Percentiles rank a stretch among this genome's conserved stretches.
phyloP scores from a whole-genome alignment of 2,888 invertebrate species.

The Tetragonisca angustula region DNA sequence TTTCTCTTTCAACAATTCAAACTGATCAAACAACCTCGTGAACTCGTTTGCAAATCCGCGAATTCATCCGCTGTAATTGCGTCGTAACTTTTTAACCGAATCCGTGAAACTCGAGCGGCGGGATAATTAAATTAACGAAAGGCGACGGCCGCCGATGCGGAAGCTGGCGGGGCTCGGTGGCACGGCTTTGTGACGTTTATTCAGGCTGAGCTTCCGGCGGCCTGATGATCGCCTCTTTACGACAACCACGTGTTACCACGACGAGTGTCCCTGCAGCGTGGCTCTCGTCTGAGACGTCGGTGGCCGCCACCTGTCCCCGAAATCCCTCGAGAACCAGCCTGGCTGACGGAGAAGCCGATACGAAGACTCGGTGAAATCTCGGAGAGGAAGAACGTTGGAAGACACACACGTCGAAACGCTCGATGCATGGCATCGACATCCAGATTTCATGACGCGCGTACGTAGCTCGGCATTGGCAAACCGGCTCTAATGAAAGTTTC shows the following conservation, averaged over 20 bases:
- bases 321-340: conserved; percentile 64
- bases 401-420: conserved; percentile 26
- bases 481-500: no score
- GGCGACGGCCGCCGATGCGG: conserved; percentile 1
- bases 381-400: conserved; percentile 67
- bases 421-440: no score
- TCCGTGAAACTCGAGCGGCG: not conserved
- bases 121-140: conserved; percentile 48
- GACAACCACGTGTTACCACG: conserved; percentile 74
- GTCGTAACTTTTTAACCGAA: conserved; percentile 19
- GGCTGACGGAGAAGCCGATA: conserved; percentile 4
- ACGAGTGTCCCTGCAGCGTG: conserved; percentile 74
- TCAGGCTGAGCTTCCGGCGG: conserved; percentile 57
- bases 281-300: conserved; percentile 70
- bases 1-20: not conserved
- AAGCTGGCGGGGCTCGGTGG: not conserved
- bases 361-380: conserved; percentile 70
- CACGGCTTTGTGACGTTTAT: conserved; percentile 31
- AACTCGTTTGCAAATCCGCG: not conserved
- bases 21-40: not conserved
- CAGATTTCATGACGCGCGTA: no score
- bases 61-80: not conserved
- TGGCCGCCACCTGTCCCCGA: conserved; percentile 76
- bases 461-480: no score
- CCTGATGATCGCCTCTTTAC: conserved; percentile 69